Conservation (phyloP, 2,888 invertebrate genomes). For the Macrostomum cliftonense region DNA sequence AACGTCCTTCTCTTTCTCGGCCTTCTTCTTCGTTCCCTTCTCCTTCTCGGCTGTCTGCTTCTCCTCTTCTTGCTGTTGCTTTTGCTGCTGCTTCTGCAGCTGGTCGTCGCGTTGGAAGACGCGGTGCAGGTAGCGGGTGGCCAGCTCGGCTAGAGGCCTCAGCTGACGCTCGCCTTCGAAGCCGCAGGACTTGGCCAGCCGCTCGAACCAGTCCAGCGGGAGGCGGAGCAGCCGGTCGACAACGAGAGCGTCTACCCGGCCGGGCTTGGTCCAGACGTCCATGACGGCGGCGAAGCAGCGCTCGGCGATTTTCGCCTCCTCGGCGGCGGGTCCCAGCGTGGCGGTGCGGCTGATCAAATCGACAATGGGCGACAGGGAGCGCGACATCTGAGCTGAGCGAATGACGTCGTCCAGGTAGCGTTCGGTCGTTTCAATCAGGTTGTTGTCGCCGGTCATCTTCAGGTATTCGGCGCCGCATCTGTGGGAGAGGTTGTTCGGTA, state of each 20-base stretch:
- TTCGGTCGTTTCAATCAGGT: slow-evolving; percentile 5
- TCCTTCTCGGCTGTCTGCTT: background rate
- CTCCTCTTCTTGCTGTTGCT: background rate
- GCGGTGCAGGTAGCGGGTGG: slow-evolving; percentile 1
- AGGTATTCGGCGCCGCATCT: slow-evolving; percentile 8
- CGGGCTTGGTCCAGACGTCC: slow-evolving; percentile 8
- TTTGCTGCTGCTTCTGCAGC: background rate
- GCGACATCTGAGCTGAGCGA: slow-evolving; percentile 5
- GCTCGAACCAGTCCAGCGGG: slow-evolving; percentile 4
- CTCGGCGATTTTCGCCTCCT: slow-evolving; percentile 1
- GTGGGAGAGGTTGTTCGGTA: too few relatives aligned
- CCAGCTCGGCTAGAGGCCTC: slow-evolving; percentile 5
- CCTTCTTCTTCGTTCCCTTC: background rate
- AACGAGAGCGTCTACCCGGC: slow-evolving; percentile 4
- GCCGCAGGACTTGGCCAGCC: slow-evolving; percentile 5
- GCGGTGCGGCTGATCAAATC: slow-evolving; percentile 4
- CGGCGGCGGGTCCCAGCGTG: background rate
- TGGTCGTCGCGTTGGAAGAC: background rate
- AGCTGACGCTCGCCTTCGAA: slow-evolving; percentile 1
- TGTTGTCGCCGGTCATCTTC: slow-evolving; percentile 4
- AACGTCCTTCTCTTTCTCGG: background rate
- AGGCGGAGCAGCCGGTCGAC: background rate
- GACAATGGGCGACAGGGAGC: slow-evolving; percentile 4
- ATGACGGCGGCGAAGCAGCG: slow-evolving; percentile 4
- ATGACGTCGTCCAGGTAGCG: slow-evolving; percentile 5